Conservation (phyloP, 2,113 vertebrate species). For the Choloepus hoffmanni region DNA sequence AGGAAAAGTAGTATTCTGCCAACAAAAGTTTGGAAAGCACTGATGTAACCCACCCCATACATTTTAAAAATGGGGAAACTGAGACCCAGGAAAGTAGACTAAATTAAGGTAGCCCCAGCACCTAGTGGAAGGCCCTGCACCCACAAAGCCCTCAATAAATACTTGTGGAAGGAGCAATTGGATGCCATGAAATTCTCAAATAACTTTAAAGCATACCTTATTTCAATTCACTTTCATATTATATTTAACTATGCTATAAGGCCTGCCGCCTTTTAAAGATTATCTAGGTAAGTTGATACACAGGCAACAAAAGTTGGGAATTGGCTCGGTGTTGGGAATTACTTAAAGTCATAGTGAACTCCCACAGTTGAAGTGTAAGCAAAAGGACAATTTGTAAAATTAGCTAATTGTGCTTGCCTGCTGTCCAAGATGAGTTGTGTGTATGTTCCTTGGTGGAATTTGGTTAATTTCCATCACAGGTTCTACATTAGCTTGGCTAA, state of each 20-base stretch:
- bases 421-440: background rate
- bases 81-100: background rate
- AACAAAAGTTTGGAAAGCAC: background rate
- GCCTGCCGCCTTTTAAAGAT: background rate
- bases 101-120: background rate
- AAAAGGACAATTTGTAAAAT: constrained; percentile 2
- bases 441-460: constrained; percentile 9
- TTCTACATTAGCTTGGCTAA: constrained; percentile 48
- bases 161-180: background rate
- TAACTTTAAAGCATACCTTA: constrained; percentile 9
- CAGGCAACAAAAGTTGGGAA: background rate
- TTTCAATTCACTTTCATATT: constrained; percentile 34
- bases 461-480: constrained; percentile 29
- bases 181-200: constrained; percentile 21
- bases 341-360: constrained; percentile 15
- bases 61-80: constrained; percentile 29
- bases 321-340: background rate
- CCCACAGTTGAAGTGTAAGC: constrained; percentile 7
- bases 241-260: background rate
- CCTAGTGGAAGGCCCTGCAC: background rate
- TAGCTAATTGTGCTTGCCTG: background rate
- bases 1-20: constrained; percentile 41
- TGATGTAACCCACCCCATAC: background rate
- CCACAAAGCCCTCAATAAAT: background rate
- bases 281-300: background rate